Evolutionary conservation across 35 echinoderm and acorn worm genomes (phyloP), one percentile per base, ranked within the genome.

Genomic region (Apostichopus californicus): DNA sequence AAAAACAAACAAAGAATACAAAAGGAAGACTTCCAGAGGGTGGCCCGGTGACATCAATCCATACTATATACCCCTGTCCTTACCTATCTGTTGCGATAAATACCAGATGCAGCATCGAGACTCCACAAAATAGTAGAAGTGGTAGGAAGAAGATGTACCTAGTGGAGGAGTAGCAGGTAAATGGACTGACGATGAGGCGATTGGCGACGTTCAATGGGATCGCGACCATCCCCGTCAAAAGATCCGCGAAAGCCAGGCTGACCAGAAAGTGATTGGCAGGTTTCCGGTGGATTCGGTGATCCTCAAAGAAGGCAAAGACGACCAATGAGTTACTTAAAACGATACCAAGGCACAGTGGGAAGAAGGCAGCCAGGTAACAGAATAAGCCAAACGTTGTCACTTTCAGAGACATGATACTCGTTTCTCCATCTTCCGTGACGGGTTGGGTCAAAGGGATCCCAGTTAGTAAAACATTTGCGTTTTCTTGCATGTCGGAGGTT

Each of bases 61-160:
- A 2, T 3, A 46, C 34, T 46, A 46, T 61, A 61, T 8, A 0
- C 58, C 58, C 12, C 2, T 61, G 12, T 8, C 55, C 63, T 89
- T 89, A 89, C 86, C 86, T 60, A 55, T 89, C 63, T 55, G 72
- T 89, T 21, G 86, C 60, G 46, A 89, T 89, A 17, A 89, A 89
- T 18, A 89, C 86, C 6, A 89, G 86, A 89, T 89, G 86, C 9
- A 89, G 8, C 86, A 89, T 89, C 18, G 86, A 89, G 12, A 52
- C 64, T 5, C 60, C 86, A 73, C 20, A 68, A 72, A 34, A 89
- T 9, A 89, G 8, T 28, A 89, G 86, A 11, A 68, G 6, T 18
- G 86, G 86, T 52, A 75, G 17, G 15, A 89, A 89, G 1, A 89
- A 46, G 26, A 73, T 68, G 64, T 54, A 89, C 15, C 86, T 64